Evolutionary conservation across 2,888 invertebrate species (phyloP).

Genomic region (Ptilodon capucinus): DNA sequence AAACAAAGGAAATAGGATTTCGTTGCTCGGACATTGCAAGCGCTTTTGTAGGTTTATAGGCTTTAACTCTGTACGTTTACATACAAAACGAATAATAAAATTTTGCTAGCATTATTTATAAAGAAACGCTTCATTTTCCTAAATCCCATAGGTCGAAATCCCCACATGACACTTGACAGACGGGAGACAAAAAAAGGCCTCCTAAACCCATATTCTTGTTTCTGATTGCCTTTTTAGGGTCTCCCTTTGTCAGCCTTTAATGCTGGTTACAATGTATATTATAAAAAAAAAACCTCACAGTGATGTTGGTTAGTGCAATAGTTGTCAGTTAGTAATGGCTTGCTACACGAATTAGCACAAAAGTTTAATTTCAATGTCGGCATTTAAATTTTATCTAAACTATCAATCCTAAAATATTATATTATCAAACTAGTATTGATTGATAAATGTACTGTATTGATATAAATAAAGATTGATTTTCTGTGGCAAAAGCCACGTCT

Average conservation of each 20-base stretch:
- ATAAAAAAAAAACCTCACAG: neutral
- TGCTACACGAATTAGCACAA: too few relatives aligned
- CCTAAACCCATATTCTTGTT: slow-evolving; percentile 9
- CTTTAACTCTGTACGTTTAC: neutral
- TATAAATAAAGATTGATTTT: too few relatives aligned
- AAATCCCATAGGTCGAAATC: slow-evolving; percentile 18
- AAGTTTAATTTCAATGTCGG: too few relatives aligned
- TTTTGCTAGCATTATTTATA: neutral
- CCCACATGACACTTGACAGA: slow-evolving; percentile 26
- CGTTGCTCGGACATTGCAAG: too few relatives aligned
- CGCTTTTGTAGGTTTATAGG: neutral
- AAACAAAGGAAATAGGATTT: too few relatives aligned
- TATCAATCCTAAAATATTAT: too few relatives aligned
- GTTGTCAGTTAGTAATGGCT: too few relatives aligned
- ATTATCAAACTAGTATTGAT: too few relatives aligned
- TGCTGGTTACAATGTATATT: neutral
- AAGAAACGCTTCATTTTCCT: slow-evolving; percentile 1
- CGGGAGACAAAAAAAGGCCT: slow-evolving; percentile 16
- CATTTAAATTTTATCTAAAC: too few relatives aligned
- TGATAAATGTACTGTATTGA: too few relatives aligned
- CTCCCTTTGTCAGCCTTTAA: neutral
- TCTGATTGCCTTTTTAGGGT: slow-evolving; percentile 4
- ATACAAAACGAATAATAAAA: neutral
- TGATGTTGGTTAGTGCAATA: neutral
- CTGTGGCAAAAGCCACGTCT: too few relatives aligned